Conservation (phyloP, 2,113 vertebrate species). For the Rhinopithecus roxellana region DNA sequence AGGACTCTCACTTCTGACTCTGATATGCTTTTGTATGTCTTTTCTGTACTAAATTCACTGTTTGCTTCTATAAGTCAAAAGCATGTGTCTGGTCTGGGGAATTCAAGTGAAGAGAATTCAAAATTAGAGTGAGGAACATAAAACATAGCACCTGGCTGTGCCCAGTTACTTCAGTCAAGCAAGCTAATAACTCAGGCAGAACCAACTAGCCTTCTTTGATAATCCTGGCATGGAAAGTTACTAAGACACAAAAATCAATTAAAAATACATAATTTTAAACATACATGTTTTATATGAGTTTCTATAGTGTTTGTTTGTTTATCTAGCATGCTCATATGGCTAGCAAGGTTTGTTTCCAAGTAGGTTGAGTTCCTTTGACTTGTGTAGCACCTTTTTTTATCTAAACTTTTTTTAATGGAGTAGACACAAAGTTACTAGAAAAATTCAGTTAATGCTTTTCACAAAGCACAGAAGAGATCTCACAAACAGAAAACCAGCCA, state of each 20-base stretch:
- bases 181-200: not conserved
- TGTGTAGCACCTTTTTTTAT: not conserved
- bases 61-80: not conserved
- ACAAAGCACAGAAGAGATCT: not conserved
- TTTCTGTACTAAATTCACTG: not conserved
- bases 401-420: too few species aligned
- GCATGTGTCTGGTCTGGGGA: not conserved
- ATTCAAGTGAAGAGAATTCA: not conserved
- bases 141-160: not conserved
- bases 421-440: not conserved
- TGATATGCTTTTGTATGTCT: constrained; percentile 11
- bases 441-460: not conserved
- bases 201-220: not conserved
- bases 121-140: not conserved
- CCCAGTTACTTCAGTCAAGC: not conserved
- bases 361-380: not conserved
- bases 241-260: constrained; percentile 12
- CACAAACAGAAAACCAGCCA: not conserved
- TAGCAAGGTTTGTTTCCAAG: not conserved
- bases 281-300: not conserved
- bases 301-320: not conserved
- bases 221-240: not conserved
- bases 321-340: not conserved
- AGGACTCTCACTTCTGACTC: not conserved
- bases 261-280: not conserved